Evolutionary conservation across 2,797 vertebrate species (phyloP), one percentile per base, ranked within the genome.

Genomic region (Phrynocephalus guinanensis): DNA sequence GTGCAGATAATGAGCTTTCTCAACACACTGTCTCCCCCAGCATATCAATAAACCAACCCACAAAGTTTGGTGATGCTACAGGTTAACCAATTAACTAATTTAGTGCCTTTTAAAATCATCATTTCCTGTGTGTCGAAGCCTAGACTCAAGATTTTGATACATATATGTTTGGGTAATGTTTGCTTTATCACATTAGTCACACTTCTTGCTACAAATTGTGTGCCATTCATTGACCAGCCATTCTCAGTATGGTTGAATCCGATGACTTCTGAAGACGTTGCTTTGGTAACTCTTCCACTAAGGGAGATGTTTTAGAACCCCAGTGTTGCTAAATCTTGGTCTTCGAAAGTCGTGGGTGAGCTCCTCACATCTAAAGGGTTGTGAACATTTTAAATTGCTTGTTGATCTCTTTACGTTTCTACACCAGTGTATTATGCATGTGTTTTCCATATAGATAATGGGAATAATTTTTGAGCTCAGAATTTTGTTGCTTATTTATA

Each of bases 231-330:
- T 84, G 52, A 83, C 9, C 67, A 72, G 52, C 4, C 24, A 26
- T 60, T 7, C 33, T 79, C 52, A 26, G n/a, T 20, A 38, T 72
- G 33, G 24, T 73, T 38, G 15, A 30, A n/a, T 63, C 76, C 63
- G 56, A 30, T 72, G 30, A 72, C 33, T 20, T 88, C 70, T 73
- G 60, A 20, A 63, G 60, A 7, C n/a, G 48, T 28, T 84, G 28
- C 72, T 73, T 79, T 63, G 33, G 84, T 79, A 28, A 18, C 11
- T 73, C 82, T 66, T 88, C 68, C 70, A 73, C 13, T 20, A 88
- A 66, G 2, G 10, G 52, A 24, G 18, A n/a, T 33, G 67, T 44
- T 87, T 15, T 60, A 72, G 82, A 67, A 70, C 70, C 28, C 76
- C 22, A 73, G 13, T 73, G 84, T 33, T 66, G 28, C 67, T 83